Percentiles rank a stretch among this genome's conserved stretches.
phyloP scores from a whole-genome alignment of 2,797 vertebrate species.

The Dromococcyx pavoninus region DNA sequence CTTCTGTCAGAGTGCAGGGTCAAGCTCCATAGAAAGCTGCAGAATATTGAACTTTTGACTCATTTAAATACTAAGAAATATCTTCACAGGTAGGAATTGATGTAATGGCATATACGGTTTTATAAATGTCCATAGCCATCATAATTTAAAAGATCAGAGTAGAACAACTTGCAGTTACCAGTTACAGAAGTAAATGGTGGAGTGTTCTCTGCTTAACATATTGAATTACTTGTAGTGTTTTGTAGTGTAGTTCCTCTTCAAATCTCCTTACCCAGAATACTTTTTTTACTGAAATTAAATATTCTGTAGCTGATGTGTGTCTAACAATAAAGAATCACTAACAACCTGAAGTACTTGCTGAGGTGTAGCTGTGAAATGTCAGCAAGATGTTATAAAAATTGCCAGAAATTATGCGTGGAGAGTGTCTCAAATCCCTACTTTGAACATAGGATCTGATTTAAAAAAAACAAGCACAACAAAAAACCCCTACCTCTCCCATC shows the following conservation, averaged over 20 bases:
- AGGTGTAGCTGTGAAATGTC: conserved; percentile 36
- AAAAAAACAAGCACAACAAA: not conserved
- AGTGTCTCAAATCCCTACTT: not conserved
- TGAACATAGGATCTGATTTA: not conserved
- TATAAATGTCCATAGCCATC: not conserved
- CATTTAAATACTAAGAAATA: not conserved
- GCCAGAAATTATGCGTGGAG: not conserved
- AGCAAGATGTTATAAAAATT: conserved; percentile 13
- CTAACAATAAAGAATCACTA: conserved; percentile 31
- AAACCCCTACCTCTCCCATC: not conserved
- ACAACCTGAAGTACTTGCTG: conserved; percentile 1
- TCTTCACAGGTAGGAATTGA: not conserved
- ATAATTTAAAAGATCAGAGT: not conserved
- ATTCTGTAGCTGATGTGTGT: not conserved
- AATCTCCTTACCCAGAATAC: not conserved
- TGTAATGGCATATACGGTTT: not conserved
- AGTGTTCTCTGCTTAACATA: not conserved
- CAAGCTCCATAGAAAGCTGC: not conserved
- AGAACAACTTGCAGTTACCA: not conserved
- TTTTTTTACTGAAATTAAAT: conserved; percentile 13
- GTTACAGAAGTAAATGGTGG: not conserved
- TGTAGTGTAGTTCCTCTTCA: not conserved
- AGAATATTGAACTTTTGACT: not conserved
- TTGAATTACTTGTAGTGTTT: not conserved
- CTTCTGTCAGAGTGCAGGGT: not conserved